Evolutionary conservation across 2,797 vertebrate genomes (phyloP).

Genomic region (Hoplostethus mediterraneus): DNA sequence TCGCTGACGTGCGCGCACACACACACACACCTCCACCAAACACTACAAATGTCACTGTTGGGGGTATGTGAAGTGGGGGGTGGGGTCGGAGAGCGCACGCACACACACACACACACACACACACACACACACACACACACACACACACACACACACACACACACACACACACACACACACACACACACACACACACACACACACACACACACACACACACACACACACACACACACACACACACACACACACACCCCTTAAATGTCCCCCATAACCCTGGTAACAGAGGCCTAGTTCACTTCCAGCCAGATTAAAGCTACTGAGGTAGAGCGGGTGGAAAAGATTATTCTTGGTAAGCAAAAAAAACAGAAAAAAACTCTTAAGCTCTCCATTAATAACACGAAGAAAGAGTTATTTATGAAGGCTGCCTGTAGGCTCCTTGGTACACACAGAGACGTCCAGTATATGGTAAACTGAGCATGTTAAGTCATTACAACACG

Average conservation of each 20-base stretch:
- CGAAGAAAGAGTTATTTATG: constrained; percentile 56
- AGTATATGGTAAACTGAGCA: constrained; percentile 28
- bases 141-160: constrained; percentile 16
- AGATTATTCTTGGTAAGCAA: constrained; percentile 70
- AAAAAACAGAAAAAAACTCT: constrained; percentile 33
- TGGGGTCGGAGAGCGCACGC: not conserved
- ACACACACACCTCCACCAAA: not conserved
- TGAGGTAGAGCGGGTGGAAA: constrained; percentile 67
- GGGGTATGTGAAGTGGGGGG: constrained; percentile 26
- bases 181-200: not conserved
- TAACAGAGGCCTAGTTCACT: constrained; percentile 71
- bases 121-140: not conserved
- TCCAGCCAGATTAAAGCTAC: constrained; percentile 64
- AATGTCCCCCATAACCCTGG: constrained; percentile 27
- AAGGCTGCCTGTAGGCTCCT: constrained; percentile 34
- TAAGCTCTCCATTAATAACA: constrained; percentile 63
- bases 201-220: not conserved
- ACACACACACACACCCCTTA: constrained; percentile 1
- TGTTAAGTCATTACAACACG: constrained; percentile 19
- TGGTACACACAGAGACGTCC: constrained; percentile 25
- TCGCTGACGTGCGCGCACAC: not conserved
- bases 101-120: not conserved
- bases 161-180: too few relatives aligned
- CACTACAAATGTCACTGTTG: constrained; percentile 11
- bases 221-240: constrained; percentile 15